Evolutionary conservation across 2,113 vertebrate genomes (phyloP).

Genomic region (Pandion haliaetus): DNA sequence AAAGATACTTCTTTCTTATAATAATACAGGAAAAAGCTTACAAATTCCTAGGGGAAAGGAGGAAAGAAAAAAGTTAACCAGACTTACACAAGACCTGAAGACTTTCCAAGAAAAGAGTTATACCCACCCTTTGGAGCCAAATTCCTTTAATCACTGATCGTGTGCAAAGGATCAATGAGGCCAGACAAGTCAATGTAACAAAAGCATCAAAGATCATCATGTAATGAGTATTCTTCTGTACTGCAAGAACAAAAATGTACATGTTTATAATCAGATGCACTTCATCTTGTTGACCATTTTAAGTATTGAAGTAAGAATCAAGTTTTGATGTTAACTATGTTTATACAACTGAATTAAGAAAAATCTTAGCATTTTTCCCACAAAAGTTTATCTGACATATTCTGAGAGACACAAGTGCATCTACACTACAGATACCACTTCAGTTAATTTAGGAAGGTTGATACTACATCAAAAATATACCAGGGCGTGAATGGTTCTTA

Average conservation of each 20-base stretch:
- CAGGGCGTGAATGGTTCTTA: background rate
- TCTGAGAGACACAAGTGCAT: background rate
- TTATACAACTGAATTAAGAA: background rate
- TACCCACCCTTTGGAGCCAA: slow-evolving; percentile 85
- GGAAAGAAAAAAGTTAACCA: background rate
- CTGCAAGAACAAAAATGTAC: slow-evolving; percentile 60
- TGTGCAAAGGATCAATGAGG: slow-evolving; percentile 84
- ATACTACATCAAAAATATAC: background rate
- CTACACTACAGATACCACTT: background rate
- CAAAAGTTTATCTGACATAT: background rate
- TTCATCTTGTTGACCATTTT: background rate
- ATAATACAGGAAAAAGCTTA: slow-evolving; percentile 77
- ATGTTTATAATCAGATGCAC: background rate
- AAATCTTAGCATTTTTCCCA: background rate
- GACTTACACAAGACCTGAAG: background rate
- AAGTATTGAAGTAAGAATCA: background rate
- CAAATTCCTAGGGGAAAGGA: slow-evolving; percentile 83
- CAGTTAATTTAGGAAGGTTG: background rate
- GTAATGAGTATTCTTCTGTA: slow-evolving; percentile 86
- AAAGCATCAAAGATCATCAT: slow-evolving; percentile 86
- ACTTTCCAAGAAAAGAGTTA: background rate
- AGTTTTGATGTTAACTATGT: background rate
- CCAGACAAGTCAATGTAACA: slow-evolving; percentile 85
- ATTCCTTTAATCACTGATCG: slow-evolving; percentile 86
- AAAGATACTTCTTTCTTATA: slow-evolving; percentile 81